Evolutionary conservation across 2,888 invertebrate genomes (phyloP), one percentile per base, ranked within the genome.

Genomic region (Apodemia mormo): DNA sequence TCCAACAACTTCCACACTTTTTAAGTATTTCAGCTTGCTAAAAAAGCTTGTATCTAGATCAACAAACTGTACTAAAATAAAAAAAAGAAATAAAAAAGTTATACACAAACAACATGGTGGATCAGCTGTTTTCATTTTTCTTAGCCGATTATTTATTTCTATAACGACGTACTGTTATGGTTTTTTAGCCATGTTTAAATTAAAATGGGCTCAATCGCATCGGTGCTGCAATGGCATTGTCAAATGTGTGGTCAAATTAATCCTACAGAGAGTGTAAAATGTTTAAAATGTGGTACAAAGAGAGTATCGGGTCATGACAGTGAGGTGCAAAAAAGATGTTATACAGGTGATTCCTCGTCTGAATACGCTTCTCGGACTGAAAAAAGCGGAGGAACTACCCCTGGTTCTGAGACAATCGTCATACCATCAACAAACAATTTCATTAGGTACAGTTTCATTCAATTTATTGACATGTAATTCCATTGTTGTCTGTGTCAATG

Each of bases 151-250:
- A 86, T 86, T 89, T 89, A 81, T 91, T 92, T 85, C 79, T 76
- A 86, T 88, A 88, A 89, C 85, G 86, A 85, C 80, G 89, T 81
- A 81, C 83, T 90, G 89, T 86, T 87, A 92, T 92, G 93, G 92
- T 92, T 82, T 84, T 85, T 84, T 93, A 94, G 92, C 93, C 93
- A 94, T 94, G 93, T 88, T 88, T 92, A 89, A 90, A 91, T 89
- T 93, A 93, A 91, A 92, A 97, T 97, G 97, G 97, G 97, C 94
- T 97, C 97, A 90, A 97, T 97, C 94, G 97, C 97, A 94, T 97
- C 97, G 90, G 97, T 97, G 94, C 95, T 97, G 90, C 97, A 97
- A 94, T 98, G 97, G 97, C 96, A 97, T 94, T 97, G 97, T 95
- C 95, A 95, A 90, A 95, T 96, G 92, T 97, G 97, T 94, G 95